Evolutionary conservation across 1,140 invertebrate genomes (phyloP).

Genomic region (Catajapyx aquilonaris): DNA sequence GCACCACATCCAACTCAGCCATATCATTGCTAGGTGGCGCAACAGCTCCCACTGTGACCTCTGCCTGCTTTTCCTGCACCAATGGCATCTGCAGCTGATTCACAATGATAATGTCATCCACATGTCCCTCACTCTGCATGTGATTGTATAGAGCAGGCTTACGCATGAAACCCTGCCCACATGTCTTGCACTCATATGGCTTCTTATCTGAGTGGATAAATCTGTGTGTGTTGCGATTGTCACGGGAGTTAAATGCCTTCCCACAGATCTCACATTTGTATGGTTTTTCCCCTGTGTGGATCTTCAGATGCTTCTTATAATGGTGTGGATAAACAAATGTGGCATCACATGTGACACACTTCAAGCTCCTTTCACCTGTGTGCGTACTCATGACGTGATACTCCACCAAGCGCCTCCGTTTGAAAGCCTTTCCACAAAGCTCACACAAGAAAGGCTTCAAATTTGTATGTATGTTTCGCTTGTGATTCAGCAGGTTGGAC

Average conservation of each 20-base stretch:
- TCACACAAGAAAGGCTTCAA: conserved; percentile 47
- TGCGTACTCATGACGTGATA: conserved; percentile 64
- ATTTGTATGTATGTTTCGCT: conserved; percentile 51
- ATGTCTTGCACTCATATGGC: conserved; percentile 60
- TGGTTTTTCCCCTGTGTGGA: too few species aligned
- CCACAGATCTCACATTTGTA: too few species aligned
- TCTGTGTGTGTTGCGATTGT: too few species aligned
- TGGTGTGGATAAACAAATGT: conserved; percentile 67
- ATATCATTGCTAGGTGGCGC: too few species aligned
- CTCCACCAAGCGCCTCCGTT: conserved; percentile 44
- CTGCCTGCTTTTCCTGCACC: too few species aligned
- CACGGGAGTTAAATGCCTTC: too few species aligned
- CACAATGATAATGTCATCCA: conserved; percentile 53
- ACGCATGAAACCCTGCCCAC: conserved; percentile 60
- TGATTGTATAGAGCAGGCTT: conserved; percentile 59
- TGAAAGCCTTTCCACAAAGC: conserved; percentile 47
- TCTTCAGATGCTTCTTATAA: conserved; percentile 56
- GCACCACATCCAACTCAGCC: too few species aligned
- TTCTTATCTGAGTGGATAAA: too few species aligned
- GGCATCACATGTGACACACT: conserved; percentile 45
- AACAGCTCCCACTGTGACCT: too few species aligned
- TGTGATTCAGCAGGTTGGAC: conserved; percentile 56
- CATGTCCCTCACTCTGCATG: conserved; percentile 43
- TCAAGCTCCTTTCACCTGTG: conserved; percentile 51
- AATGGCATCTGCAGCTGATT: conserved; percentile 47